Evolutionary conservation across 2,888 invertebrate species (phyloP).

Genomic region (Habrosyne pyritoides): DNA sequence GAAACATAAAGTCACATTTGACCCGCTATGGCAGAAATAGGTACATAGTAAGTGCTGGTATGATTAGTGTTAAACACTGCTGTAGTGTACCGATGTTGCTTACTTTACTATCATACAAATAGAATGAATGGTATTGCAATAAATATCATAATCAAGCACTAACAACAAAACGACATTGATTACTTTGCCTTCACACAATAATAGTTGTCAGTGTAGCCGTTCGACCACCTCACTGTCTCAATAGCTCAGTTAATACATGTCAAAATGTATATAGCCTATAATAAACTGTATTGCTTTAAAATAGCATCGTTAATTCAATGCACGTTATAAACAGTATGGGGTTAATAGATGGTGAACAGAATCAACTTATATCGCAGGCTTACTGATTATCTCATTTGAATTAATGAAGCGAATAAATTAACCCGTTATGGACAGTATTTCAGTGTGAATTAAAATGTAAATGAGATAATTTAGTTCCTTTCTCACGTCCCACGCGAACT

Average conservation of each 20-base stretch:
- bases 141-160: not conserved
- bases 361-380: constrained; percentile 13
- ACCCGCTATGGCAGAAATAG: too few species aligned
- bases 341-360: not conserved
- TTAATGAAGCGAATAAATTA: constrained; percentile 37
- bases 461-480: constrained; percentile 28
- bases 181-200: not conserved
- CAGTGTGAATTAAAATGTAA: constrained; percentile 37
- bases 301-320: constrained; percentile 1
- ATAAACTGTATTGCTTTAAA: not conserved
- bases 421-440: constrained; percentile 20
- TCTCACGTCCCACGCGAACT: constrained; percentile 20
- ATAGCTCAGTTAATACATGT: not conserved
- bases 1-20: too few species aligned
- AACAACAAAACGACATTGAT: not conserved
- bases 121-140: not conserved
- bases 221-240: not conserved
- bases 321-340: not conserved
- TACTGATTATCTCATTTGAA: constrained; percentile 37
- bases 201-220: not conserved
- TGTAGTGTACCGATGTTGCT: too few species aligned
- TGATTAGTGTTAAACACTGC: too few species aligned
- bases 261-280: not conserved
- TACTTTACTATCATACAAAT: too few species aligned
- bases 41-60: too few species aligned